Evolutionary conservation across 2,888 invertebrate species (phyloP).

Genomic region (Chalcis sispes): DNA sequence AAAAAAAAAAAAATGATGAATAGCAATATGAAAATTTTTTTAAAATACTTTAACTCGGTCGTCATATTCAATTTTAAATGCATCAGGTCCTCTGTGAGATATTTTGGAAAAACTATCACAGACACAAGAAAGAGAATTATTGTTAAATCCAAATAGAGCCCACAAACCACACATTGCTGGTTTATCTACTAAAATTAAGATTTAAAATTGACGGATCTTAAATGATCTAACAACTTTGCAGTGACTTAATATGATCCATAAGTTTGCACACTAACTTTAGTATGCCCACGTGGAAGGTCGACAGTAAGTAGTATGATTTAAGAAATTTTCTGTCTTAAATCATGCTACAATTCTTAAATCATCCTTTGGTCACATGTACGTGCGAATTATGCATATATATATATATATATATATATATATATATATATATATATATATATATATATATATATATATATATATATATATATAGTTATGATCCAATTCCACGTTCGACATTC

Average conservation of each 20-base stretch:
- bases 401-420: no score
- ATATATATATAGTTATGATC: neutral
- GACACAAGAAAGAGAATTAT: slow-evolving; percentile 78
- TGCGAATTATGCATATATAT: neutral
- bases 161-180: slow-evolving; percentile 85
- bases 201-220: neutral
- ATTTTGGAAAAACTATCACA: slow-evolving; percentile 82
- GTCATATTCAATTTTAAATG: slow-evolving; percentile 85
- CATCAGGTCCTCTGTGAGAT: slow-evolving; percentile 85
- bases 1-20: neutral
- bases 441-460: no score
- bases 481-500: no score
- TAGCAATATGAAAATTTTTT: slow-evolving; percentile 1
- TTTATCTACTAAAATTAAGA: neutral
- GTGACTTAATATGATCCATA: neutral
- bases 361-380: no score
- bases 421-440: no score
- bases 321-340: neutral
- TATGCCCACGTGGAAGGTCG: neutral
- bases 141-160: slow-evolving; percentile 83
- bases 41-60: slow-evolving; percentile 78
- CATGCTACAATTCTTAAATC: no score
- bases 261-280: neutral
- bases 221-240: neutral
- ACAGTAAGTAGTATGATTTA: neutral